phyloP scores from a whole-genome alignment of 2,113 vertebrate genomes.

The Reinhardtius hippoglossoides region DNA sequence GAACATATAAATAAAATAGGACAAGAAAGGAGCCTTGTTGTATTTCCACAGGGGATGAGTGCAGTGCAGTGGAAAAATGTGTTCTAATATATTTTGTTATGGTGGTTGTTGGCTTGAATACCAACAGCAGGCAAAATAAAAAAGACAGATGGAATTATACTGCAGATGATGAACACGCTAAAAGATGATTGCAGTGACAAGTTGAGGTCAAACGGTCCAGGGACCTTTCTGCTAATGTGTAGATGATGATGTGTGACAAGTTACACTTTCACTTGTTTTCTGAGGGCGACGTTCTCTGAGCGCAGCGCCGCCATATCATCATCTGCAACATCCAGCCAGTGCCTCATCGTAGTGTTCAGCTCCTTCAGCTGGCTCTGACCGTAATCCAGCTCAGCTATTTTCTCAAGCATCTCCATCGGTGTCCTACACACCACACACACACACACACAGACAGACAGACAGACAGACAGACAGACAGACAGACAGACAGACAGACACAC shows the following conservation, averaged over 20 bases:
- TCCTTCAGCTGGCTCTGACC: conserved; percentile 48
- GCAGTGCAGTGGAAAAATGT: too few relatives aligned
- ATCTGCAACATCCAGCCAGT: conserved; percentile 64
- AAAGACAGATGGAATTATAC: background rate
- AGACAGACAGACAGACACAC: background rate
- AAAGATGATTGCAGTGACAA: background rate
- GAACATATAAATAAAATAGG: too few relatives aligned
- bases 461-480: conserved; percentile 15
- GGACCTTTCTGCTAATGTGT: background rate
- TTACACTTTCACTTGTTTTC: conserved; percentile 63
- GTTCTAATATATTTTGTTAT: background rate
- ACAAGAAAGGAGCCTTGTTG: too few relatives aligned
- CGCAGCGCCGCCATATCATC: conserved; percentile 58
- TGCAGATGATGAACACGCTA: background rate
- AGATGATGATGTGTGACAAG: background rate
- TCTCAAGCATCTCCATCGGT: conserved; percentile 57
- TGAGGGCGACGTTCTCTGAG: conserved; percentile 52
- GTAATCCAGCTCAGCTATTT: conserved; percentile 59
- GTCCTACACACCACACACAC: conserved; percentile 29
- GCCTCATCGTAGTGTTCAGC: conserved; percentile 56
- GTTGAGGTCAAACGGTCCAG: background rate
- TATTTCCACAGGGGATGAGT: too few relatives aligned
- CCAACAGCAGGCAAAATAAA: too few relatives aligned
- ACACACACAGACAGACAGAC: background rate
- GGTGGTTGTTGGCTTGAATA: background rate